A percentile compares a stretch with the other conserved stretches of the same genome.
Evolutionary conservation across 2,888 invertebrate species (phyloP).

Genomic region (Ophion obscuratus): DNA sequence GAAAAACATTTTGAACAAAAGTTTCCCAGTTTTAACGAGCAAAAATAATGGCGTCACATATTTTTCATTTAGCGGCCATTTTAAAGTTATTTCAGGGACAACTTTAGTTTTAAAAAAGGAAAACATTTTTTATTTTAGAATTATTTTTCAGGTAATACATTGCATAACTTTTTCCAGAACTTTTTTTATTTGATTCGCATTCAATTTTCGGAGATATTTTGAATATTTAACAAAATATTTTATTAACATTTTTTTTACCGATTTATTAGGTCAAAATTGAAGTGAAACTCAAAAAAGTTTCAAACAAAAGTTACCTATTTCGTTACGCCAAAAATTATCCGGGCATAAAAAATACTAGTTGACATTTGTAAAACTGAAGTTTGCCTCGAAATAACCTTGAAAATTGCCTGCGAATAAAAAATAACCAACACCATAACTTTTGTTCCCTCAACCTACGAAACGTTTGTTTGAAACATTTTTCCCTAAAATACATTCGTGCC

Average conservation of each 20-base stretch:
- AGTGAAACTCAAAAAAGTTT: neutral
- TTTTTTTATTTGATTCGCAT: neutral
- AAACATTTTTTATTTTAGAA: neutral
- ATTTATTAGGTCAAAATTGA: neutral
- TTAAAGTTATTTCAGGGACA: neutral
- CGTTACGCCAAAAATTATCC: neutral
- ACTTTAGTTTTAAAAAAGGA: neutral
- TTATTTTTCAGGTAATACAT: neutral
- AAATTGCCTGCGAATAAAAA: neutral
- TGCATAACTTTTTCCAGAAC: neutral
- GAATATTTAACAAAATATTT: neutral
- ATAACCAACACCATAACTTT: neutral
- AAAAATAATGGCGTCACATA: neutral
- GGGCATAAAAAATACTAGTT: neutral
- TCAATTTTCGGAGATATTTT: neutral
- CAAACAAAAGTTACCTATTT: neutral
- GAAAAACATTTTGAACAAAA: neutral
- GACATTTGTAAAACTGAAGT: neutral
- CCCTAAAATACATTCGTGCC: too few species aligned
- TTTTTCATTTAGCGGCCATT: neutral
- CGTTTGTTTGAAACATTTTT: too few species aligned
- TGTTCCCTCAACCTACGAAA: too few species aligned
- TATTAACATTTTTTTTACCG: neutral
- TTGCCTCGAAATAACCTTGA: neutral
- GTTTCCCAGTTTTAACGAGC: neutral